These are phyloP conservation scores for Eilema caniola DNA, from an alignment of 2,888 invertebrate genomes.

Conservation along the genomic window DNA sequence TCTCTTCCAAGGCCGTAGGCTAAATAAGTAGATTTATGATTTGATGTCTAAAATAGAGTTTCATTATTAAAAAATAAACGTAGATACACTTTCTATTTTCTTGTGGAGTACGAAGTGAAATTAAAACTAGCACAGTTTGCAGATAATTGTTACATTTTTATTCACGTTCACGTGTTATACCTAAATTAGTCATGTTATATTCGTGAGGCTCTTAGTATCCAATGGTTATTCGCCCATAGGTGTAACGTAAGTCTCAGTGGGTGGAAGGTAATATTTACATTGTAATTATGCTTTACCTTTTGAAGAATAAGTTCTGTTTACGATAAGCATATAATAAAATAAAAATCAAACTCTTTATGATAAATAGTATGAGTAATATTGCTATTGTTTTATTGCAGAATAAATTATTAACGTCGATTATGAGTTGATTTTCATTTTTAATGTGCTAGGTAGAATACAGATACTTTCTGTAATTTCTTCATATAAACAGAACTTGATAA, in stretches of 20 bases:
- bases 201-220: slow-evolving; percentile 45
- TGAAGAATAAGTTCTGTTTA: slow-evolving; percentile 40
- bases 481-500: slow-evolving; percentile 56
- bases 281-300: slow-evolving; percentile 22
- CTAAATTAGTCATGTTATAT: slow-evolving; percentile 73
- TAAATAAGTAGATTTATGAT: no score
- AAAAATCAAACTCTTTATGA: slow-evolving; percentile 5
- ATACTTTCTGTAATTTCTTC: not conserved
- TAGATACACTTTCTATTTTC: not conserved
- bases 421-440: slow-evolving; percentile 16
- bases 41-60: no score
- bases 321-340: slow-evolving; percentile 7
- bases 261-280: slow-evolving; percentile 42
- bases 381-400: not conserved
- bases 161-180: slow-evolving; percentile 47
- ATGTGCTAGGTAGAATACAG: not conserved
- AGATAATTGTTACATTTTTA: slow-evolving; percentile 36
- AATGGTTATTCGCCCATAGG: slow-evolving; percentile 52
- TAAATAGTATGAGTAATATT: not conserved
- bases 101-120: not conserved
- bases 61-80: not conserved
- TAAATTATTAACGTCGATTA: not conserved
- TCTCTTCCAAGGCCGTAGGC: no score
- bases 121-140: slow-evolving; percentile 13
- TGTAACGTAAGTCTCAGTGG: slow-evolving; percentile 41